Evolutionary conservation across 2,113 vertebrate genomes (phyloP), one percentile per base, ranked within the genome.

Genomic region (Anguilla rostrata): DNA sequence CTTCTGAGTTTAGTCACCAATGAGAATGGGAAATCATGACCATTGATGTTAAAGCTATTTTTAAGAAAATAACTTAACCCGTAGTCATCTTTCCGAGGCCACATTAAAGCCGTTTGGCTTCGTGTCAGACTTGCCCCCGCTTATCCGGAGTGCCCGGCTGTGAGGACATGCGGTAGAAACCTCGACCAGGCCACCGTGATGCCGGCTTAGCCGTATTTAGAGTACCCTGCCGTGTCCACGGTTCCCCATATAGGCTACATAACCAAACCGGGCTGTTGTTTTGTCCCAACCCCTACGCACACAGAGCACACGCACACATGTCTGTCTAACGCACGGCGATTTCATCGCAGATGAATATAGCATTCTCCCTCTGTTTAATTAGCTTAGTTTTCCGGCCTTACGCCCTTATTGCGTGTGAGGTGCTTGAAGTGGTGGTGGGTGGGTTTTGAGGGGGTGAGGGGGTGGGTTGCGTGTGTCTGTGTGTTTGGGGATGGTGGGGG

Each of bases 121-220:
- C 88, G 93, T 90, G 91, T 92, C 63, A 84, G 91, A 90, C 85
- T 91, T 93, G 92, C 91, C 88, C 92, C 93, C 90, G 90, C 84
- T 90, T 92, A 90, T 92, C 89, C 85, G 89, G 91, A 92, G 78
- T 34, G 57, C 87, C 66, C 20, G 81, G 85, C 87, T 88, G 7
- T 88, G 89, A 91, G 88, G 92, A 90, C 63, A 49, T 78, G 83
- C 75, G 84, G 66, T 63, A 81, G 53, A 80, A 60, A 12, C 78
- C 78, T 81, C 56, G 43, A 81, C 53, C 49, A 86, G 80, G 39
- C 78, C 78, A 63, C 53, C 60, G 57, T 79, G 22, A 39, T 86
- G 53, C 39, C 53, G 9, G 56, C 84, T 53, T 87, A 88, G 88
- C 89, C 90, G 87, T 80, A 84, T 80, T 80, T 83, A 60, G 88